A percentile compares a stretch with the other conserved stretches of the same genome.
Conservation (phyloP, 2,888 invertebrate species). For the Drosophila kuntzei region DNA sequence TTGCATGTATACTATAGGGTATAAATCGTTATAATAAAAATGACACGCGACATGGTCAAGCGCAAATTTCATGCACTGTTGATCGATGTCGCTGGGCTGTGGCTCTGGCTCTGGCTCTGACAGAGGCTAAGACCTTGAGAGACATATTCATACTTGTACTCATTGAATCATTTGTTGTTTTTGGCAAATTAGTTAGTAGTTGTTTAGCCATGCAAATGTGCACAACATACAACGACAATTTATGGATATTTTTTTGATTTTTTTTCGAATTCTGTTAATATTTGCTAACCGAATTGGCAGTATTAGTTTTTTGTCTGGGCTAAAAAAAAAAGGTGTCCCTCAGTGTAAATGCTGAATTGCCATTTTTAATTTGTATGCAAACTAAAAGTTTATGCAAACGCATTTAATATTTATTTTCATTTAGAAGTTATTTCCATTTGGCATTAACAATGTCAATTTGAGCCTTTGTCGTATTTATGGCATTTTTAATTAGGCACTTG, state of each 20-base stretch:
- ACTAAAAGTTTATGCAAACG: conserved; percentile 58
- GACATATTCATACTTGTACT: conserved; percentile 46
- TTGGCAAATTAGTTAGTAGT: conserved; percentile 63
- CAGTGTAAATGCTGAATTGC: conserved; percentile 34
- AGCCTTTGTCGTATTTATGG: conserved; percentile 60
- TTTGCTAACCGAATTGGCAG: conserved; percentile 56
- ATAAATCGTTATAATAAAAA: conserved; percentile 42
- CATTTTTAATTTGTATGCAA: conserved; percentile 58
- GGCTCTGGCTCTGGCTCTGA: conserved; percentile 30
- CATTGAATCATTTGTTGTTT: conserved; percentile 60
- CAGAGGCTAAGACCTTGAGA: conserved; percentile 54
- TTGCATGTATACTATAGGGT: conserved; percentile 29
- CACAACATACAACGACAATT: conserved; percentile 27
- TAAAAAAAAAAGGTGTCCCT: conserved; percentile 45
- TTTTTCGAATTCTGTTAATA: conserved; percentile 42
- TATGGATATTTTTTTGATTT: conserved; percentile 29
- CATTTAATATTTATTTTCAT: conserved; percentile 49
- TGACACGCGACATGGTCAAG: conserved; percentile 68
- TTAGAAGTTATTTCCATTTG: conserved; percentile 31
- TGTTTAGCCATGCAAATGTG: conserved; percentile 45
- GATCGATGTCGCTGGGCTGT: conserved; percentile 60
- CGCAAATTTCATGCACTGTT: conserved; percentile 71
- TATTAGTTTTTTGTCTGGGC: conserved; percentile 35
- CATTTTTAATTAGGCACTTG: conserved; percentile 71
- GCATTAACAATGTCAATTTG: conserved; percentile 50